These are phyloP conservation scores for Diadumene lineata DNA, from an alignment of 92 coral and sea anemone species.

Conservation along the genomic window DNA sequence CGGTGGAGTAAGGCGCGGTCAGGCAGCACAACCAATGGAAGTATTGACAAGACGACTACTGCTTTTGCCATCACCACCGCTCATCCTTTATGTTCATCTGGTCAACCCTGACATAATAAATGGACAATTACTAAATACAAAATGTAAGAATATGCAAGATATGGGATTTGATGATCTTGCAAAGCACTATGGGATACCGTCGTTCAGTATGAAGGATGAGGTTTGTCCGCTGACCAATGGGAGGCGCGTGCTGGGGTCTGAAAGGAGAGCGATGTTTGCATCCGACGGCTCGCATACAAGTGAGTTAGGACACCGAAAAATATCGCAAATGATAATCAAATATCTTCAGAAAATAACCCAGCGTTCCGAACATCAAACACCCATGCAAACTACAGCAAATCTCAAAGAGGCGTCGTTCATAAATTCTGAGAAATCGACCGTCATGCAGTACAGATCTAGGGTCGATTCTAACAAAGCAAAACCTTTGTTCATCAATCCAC, in stretches of 20 bases:
- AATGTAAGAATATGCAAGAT: constrained; percentile 61
- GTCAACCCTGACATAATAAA: constrained; percentile 60
- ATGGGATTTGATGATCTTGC: constrained; percentile 47
- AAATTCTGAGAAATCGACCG: too few relatives aligned
- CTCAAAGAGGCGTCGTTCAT: too few relatives aligned
- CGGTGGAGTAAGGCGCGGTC: constrained; percentile 35
- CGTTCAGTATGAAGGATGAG: constrained; percentile 51
- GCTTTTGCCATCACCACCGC: constrained; percentile 55
- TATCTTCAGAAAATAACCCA: constrained; percentile 50
- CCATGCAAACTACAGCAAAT: too few relatives aligned
- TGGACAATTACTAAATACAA: constrained; percentile 28
- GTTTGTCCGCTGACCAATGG: constrained; percentile 56
- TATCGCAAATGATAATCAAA: constrained; percentile 36
- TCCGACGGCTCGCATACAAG: constrained; percentile 48
- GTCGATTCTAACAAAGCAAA: too few relatives aligned
- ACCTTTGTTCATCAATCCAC: constrained; percentile 33
- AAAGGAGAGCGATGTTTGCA: constrained; percentile 32
- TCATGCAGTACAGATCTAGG: neutral
- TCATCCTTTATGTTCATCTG: constrained; percentile 65
- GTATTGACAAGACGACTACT: constrained; percentile 70
- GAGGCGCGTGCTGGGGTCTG: neutral
- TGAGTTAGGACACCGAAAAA: constrained; percentile 41
- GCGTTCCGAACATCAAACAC: too few relatives aligned
- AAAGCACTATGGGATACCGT: constrained; percentile 51
- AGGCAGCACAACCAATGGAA: constrained; percentile 71